Evolutionary conservation across 2,888 invertebrate species (phyloP).

Genomic region (Cosmorhoe ocellata): DNA sequence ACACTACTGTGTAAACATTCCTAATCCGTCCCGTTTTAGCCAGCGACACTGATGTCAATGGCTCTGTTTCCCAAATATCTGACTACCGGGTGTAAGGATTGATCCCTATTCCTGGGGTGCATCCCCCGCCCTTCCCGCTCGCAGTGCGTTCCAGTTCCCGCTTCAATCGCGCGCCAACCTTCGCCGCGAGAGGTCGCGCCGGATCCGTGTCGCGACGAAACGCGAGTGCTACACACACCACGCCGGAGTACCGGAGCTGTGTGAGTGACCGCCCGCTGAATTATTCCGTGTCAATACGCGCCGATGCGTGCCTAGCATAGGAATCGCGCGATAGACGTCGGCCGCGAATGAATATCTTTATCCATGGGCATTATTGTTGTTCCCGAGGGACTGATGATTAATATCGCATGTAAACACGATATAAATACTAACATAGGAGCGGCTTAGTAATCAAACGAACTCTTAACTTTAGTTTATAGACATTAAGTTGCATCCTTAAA

Average conservation of each 20-base stretch:
- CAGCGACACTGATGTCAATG: slow-evolving; percentile 44
- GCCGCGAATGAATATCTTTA: slow-evolving; percentile 72
- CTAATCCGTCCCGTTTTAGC: slow-evolving; percentile 34
- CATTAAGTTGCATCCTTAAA: not conserved
- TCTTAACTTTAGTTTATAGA: not conserved
- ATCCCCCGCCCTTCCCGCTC: slow-evolving; percentile 64
- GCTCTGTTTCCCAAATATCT: slow-evolving; percentile 50
- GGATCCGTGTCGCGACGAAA: slow-evolving; percentile 50
- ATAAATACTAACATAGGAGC: slow-evolving; percentile 53
- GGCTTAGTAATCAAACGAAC: slow-evolving; percentile 39
- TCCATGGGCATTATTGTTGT: slow-evolving; percentile 66
- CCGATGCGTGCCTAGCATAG: slow-evolving; percentile 72
- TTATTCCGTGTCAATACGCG: slow-evolving; percentile 72
- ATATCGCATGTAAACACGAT: slow-evolving; percentile 56
- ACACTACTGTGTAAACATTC: slow-evolving; percentile 18
- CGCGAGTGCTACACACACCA: slow-evolving; percentile 62
- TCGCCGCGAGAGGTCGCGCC: slow-evolving; percentile 75
- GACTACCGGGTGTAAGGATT: slow-evolving; percentile 59
- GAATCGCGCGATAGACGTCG: slow-evolving; percentile 56
- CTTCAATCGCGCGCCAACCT: slow-evolving; percentile 77
- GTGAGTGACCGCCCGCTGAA: slow-evolving; percentile 67
- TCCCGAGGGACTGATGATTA: slow-evolving; percentile 62
- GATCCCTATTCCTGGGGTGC: slow-evolving; percentile 61
- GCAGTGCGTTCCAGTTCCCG: slow-evolving; percentile 43
- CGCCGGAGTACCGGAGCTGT: slow-evolving; percentile 45